Base-by-base conservation (phyloP, 1,140 invertebrate genomes). In the Diploscapter pachys region DNA sequence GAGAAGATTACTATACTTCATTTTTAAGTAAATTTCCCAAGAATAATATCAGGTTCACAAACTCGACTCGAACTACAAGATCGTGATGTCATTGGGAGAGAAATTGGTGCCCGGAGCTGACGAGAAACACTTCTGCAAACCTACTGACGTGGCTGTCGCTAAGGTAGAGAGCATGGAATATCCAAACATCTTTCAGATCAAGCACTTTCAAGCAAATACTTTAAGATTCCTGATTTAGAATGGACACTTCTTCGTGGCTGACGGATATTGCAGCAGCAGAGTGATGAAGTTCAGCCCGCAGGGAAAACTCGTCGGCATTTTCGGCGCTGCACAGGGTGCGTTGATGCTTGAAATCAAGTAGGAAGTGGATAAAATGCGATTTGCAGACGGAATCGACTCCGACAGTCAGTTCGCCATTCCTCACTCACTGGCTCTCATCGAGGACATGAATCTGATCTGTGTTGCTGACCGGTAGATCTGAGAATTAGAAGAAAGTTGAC, bases 161-260 rank as follows among this genome's bases (percentile, higher is more conserved):
- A 89, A 88, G 4, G 31, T 31, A 31, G 31, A 31, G 31, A 31
- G 91, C 90, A 31, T 31, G 31, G 57, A 59, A 13, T 11, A 11
- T 59, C 13, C 11, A 59, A 59, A 59, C 11, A 59, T 59, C 13
- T 59, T 59, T 13, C 57, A 11, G 57, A 59, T 11, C 57, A 59
- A 59, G 13, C 57, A 13, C 13, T 59, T 2, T 59, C 13, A 11
- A 11, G 11, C 57, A 59, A 59, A 11, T 11, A 59, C 13, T 11
- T 59, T 59, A 2, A 11, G 2, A 59, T 13, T 11, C 11, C 11
- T 59, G 13, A 59, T 11, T 31, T 31, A 31, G 31, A 76, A 76
- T 53, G 95, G 95, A 31, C 91, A 95, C 80, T 91, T 96, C 80
- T 97, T 95, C 80, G 91, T 98, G 2, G 93, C 94, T 63, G 95